phyloP scores from a whole-genome alignment of 2,113 vertebrate genomes.

The Phaethon lepturus region DNA sequence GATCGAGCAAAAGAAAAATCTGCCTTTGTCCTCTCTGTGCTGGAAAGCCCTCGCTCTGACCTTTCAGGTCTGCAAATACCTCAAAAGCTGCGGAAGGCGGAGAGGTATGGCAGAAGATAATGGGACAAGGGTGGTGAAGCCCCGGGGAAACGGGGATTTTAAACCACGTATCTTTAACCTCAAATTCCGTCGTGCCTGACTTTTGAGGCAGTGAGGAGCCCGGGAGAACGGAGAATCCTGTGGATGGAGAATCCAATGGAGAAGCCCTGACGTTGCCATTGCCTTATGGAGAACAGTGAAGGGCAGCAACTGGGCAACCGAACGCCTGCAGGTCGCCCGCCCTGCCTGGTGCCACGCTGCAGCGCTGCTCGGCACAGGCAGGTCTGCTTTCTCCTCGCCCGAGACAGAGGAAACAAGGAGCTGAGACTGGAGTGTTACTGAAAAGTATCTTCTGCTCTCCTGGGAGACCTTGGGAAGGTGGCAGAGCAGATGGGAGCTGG shows the following conservation, averaged over 20 bases:
- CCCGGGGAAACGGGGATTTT: background rate
- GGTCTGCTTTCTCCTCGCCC: background rate
- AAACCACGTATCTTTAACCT: background rate
- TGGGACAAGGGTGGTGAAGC: background rate
- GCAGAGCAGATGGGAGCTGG: background rate
- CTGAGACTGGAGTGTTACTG: background rate
- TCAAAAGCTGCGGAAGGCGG: background rate
- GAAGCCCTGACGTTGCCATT: background rate
- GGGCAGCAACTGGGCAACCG: background rate
- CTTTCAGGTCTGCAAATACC: background rate
- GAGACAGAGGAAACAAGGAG: background rate
- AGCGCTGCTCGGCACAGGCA: background rate
- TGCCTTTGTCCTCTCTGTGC: background rate
- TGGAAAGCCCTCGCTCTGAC: background rate
- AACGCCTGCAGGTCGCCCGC: accelerated
- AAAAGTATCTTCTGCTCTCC: background rate
- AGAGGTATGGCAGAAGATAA: background rate
- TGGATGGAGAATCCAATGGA: too few relatives aligned
- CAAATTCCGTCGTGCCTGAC: background rate
- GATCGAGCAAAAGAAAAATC: background rate
- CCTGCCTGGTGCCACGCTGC: background rate
- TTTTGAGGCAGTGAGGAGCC: background rate
- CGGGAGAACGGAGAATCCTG: too few relatives aligned
- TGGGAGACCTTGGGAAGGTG: background rate
- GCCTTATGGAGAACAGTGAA: accelerated